Evolutionary conservation across 2,888 invertebrate genomes (phyloP), one percentile per base, ranked within the genome.

Genomic region (Formica aserva): DNA sequence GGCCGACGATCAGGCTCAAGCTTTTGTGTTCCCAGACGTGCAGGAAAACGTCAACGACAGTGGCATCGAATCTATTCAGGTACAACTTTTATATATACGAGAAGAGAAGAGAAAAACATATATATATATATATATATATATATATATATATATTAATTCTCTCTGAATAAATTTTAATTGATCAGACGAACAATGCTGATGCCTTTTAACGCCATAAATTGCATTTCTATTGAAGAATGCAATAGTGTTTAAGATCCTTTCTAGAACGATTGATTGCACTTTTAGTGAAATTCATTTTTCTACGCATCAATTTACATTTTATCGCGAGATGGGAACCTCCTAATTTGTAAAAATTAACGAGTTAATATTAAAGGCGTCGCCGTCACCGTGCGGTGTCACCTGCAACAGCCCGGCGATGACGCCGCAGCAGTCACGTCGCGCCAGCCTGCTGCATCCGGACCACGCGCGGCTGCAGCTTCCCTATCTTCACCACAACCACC

Each of bases 51-150:
- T 94, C 71, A 96, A 96, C 89, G 97, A 97, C 93, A 97, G 97
- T 26, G 97, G 97, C 84, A 97, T 97, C 92, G 97, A 97, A 89
- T 97, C 97, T 18, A 96, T 96, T 86, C 97, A 97, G 96, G 97
- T 97, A 90, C 87, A 18, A 9, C n/a, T 66, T 13, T 52, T 18
- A 26, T 26, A 13, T 15, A 13, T 15, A n/a, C 52, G 15, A 52
- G n/a, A 52, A n/a, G 8, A 8, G n/a, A 52, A 52, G n/a, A 52
- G 8, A 48, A n/a, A 18, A 8, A 48, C 1, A 45, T 0, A 22
- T 22, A 22, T 22, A 22, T 22, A 22, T 22, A 22, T 22, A 22
- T 22, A 22, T 22, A 26, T 1, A 26, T 26, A 26, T 1, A 26
- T 26, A 26, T 26, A 26, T 26, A 26, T 26, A 26, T 26, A 35